phyloP scores from a whole-genome alignment of 2,888 invertebrate genomes.

The Microchrysa polita region DNA sequence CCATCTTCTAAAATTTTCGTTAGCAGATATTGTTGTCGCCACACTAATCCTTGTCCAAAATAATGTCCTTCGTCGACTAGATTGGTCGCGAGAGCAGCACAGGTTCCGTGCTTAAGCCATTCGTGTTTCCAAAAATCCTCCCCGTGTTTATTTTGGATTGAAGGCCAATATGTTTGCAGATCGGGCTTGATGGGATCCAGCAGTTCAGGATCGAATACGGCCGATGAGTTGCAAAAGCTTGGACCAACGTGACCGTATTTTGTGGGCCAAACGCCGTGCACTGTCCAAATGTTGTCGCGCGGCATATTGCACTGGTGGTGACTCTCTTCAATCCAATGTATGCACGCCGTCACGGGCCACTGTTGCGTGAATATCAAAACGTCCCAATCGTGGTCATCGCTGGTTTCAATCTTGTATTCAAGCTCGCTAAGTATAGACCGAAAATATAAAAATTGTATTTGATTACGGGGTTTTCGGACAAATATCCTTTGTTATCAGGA shows the following conservation, averaged over 20 bases:
- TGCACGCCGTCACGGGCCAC: constrained; percentile 81
- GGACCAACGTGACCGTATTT: constrained; percentile 75
- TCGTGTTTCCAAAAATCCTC: constrained; percentile 81
- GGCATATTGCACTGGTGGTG: constrained; percentile 74
- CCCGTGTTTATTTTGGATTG: constrained; percentile 68
- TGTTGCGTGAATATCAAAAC: constrained; percentile 81
- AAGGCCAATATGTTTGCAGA: constrained; percentile 75
- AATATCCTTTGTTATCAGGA: neutral
- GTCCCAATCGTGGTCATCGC: constrained; percentile 69
- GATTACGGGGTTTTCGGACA: no score
- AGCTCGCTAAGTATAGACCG: neutral
- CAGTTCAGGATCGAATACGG: constrained; percentile 72
- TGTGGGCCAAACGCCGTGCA: constrained; percentile 88
- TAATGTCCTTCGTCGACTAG: constrained; percentile 74
- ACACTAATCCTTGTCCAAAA: constrained; percentile 72
- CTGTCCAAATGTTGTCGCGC: constrained; percentile 74
- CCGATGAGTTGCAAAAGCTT: constrained; percentile 74
- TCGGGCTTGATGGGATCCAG: constrained; percentile 69
- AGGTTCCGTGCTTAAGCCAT: constrained; percentile 86
- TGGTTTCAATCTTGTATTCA: neutral
- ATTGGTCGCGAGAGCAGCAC: constrained; percentile 70
- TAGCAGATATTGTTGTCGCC: constrained; percentile 72
- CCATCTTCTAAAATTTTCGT: constrained; percentile 68
- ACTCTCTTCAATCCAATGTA: constrained; percentile 73
- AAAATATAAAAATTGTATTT: no score